phyloP scores from a whole-genome alignment of 1,140 invertebrate genomes.

The Drosophila tropicalis region DNA sequence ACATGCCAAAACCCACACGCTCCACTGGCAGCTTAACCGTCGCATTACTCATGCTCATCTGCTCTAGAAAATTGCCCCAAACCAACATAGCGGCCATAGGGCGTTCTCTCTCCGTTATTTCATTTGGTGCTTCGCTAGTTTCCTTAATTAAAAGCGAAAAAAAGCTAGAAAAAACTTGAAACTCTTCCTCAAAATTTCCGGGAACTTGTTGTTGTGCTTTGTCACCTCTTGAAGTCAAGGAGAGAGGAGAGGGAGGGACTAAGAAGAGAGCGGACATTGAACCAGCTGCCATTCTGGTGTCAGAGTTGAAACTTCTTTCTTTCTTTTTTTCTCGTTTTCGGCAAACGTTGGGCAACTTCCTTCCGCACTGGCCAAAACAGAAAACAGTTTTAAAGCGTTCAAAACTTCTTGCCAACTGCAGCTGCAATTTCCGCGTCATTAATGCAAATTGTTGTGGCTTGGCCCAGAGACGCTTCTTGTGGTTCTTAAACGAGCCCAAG shows the following conservation, averaged over 20 bases:
- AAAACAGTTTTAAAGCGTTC: constrained; percentile 52
- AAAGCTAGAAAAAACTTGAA: constrained; percentile 27
- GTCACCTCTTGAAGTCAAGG: constrained; percentile 12
- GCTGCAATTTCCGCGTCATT: constrained; percentile 57
- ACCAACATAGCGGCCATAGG: constrained; percentile 41
- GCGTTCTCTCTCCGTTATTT: constrained; percentile 7
- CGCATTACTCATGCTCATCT: constrained; percentile 59
- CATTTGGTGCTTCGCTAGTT: constrained; percentile 52
- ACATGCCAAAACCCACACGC: constrained; percentile 58
- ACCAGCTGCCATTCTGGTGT: constrained; percentile 48
- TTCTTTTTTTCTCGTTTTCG: not conserved
- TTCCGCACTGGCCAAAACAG: constrained; percentile 35
- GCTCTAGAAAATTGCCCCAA: constrained; percentile 53
- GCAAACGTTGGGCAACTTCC: constrained; percentile 19
- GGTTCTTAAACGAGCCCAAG: not conserved
- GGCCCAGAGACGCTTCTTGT: not conserved
- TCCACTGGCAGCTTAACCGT: constrained; percentile 47
- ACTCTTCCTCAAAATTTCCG: constrained; percentile 54
- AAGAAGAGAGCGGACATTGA: constrained; percentile 6
- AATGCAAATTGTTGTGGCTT: constrained; percentile 49
- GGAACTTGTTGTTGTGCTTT: constrained; percentile 36
- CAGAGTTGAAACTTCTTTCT: constrained; percentile 38
- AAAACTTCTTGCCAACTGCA: constrained; percentile 38
- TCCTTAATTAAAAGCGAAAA: constrained; percentile 65
- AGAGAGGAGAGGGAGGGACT: not conserved